Percentiles rank a stretch among this genome's conserved stretches.
Evolutionary conservation across 2,797 vertebrate genomes (phyloP).

Genomic region (Nyctibius grandis): DNA sequence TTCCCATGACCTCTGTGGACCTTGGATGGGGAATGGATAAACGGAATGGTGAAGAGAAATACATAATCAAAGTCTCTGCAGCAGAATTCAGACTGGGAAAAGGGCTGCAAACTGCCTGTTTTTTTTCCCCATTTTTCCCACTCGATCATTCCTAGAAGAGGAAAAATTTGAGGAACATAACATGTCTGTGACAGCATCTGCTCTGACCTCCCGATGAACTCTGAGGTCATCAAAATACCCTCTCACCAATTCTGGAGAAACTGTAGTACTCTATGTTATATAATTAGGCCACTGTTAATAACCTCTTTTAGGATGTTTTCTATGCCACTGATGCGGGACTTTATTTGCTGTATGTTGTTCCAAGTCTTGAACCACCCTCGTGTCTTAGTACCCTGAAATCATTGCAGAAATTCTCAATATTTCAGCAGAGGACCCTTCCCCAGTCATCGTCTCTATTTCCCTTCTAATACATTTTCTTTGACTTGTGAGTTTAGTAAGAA

Average conservation of each 20-base stretch:
- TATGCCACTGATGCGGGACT: not conserved
- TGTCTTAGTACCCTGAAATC: not conserved
- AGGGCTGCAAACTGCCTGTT: accelerated
- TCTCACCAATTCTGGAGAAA: not conserved
- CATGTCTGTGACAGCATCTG: not conserved
- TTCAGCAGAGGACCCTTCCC: not conserved
- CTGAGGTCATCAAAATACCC: not conserved
- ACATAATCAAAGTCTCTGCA: not conserved
- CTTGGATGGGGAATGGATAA: not conserved
- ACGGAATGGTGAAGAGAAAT: not conserved
- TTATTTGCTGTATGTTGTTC: not conserved
- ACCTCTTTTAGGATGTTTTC: not conserved
- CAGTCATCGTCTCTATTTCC: not conserved
- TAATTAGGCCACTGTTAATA: not conserved
- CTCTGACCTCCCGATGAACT: not conserved
- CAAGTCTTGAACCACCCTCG: not conserved
- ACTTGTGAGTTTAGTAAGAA: not conserved
- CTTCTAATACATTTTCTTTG: not conserved
- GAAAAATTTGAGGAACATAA: not conserved
- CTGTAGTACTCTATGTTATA: not conserved
- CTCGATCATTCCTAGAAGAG: accelerated
- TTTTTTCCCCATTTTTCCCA: not conserved
- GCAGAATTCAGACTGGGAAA: not conserved
- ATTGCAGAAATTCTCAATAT: not conserved
- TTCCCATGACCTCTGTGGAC: not conserved